These are phyloP conservation scores for Abrostola tripartita DNA, from an alignment of 2,888 invertebrate species.

Conservation along the genomic window DNA sequence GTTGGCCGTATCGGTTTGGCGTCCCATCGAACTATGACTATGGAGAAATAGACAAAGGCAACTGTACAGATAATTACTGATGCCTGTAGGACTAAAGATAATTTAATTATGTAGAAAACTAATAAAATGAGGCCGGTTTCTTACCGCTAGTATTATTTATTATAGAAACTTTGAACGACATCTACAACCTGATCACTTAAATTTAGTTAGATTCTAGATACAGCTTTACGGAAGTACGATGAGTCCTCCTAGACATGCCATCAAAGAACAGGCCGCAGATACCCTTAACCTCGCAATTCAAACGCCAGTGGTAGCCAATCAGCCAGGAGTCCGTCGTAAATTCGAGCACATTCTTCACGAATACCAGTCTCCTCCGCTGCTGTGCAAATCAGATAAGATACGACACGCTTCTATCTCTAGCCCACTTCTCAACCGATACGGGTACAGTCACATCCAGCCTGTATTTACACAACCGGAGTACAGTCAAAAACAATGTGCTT, in stretches of 20 bases:
- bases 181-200: too few species aligned
- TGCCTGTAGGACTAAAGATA: too few species aligned
- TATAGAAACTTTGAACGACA: too few species aligned
- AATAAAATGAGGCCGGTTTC: too few species aligned
- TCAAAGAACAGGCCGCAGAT: neutral
- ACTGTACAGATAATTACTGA: too few species aligned
- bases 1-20: too few species aligned
- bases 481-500: constrained; percentile 42
- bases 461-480: neutral
- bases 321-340: neutral
- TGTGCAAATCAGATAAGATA: constrained; percentile 13
- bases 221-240: too few species aligned
- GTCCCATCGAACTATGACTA: too few species aligned
- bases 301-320: neutral
- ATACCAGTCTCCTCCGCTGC: neutral
- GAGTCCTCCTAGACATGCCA: neutral
- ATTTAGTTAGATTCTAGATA: too few species aligned
- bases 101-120: too few species aligned
- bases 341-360: neutral
- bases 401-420: constrained; percentile 7
- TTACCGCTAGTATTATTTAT: too few species aligned
- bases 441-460: constrained; percentile 13
- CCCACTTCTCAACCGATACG: constrained; percentile 1
- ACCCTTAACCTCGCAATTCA: neutral
- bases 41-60: too few species aligned